Evolutionary conservation across 2,113 vertebrate genomes (phyloP), one percentile per base, ranked within the genome.

Genomic region (Passerina amoena): DNA sequence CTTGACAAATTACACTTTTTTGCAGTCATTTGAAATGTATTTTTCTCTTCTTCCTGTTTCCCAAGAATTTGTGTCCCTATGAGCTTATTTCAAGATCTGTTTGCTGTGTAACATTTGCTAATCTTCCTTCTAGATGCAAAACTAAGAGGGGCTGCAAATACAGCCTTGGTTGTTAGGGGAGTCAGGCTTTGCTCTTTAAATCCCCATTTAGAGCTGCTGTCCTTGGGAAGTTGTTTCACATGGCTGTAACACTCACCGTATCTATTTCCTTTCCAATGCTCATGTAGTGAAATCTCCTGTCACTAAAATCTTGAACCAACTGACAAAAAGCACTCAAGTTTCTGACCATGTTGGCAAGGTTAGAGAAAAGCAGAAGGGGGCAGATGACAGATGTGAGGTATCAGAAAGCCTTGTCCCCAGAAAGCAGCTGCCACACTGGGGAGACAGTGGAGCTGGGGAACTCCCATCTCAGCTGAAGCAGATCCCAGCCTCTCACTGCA

Each of bases 1-100:
- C 87, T 95, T 95, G 96, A 97, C 10, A 20, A 94, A 96, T 96
- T 95, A 96, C 44, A 96, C 89, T 56, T 81, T 81, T 95, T 94
- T 92, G 81, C 87, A 86, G 79, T 91, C 0, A 0, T 95, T 94
- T 86, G 57, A 94, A 95, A 96, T 94, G 92, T 92, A 86, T 93
- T 96, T 96, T 68, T 76, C 68, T 92, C n/a, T 86, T 77, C 56
- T 63, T 90, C 15, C 72, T 77, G 33, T 75, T 92, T 60, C 76
- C 40, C 37, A 54, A 88, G 53, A 83, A 53, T 60, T 64, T 86
- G 40, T 56, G 80, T 78, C 68, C 53, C 38, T 86, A 6, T 51
- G 24, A 80, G 78, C 59, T 95, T 33, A 33, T 33, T 21, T 56
- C 53, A 53, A 78, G 60, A 54, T 70, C 9, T 90, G 44, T 81